These are phyloP conservation scores for Drosophila prostipennis DNA, from an alignment of 2,888 invertebrate species.

Conservation along the genomic window DNA sequence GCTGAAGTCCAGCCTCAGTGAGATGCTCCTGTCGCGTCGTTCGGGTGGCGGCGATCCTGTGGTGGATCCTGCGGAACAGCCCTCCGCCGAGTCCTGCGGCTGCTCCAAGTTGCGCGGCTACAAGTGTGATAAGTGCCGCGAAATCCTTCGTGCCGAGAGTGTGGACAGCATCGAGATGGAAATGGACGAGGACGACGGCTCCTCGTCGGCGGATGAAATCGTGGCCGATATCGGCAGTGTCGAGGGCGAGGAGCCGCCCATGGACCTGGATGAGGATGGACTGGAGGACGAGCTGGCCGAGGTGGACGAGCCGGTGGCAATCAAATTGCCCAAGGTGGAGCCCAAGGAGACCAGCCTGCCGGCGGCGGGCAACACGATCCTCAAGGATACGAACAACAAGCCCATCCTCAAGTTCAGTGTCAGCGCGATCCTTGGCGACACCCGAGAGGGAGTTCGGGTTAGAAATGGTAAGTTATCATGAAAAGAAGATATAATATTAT, in stretches of 20 bases:
- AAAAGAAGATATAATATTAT: no score
- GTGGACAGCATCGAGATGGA: conserved; percentile 76
- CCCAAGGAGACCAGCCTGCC: conserved; percentile 60
- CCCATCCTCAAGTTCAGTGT: conserved; percentile 96
- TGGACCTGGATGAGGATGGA: conserved; percentile 73
- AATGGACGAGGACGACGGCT: conserved; percentile 70
- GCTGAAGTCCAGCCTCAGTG: conserved; percentile 66
- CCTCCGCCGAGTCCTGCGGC: conserved; percentile 41
- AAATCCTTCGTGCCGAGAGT: conserved; percentile 68
- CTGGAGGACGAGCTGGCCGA: conserved; percentile 64
- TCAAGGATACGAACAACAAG: conserved; percentile 86
- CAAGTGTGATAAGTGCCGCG: conserved; percentile 76
- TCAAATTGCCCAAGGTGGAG: conserved; percentile 77
- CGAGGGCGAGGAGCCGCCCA: conserved; percentile 59
- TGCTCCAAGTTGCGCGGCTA: conserved; percentile 67
- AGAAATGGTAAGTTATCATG: conserved; percentile 84
- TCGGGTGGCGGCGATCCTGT: conserved; percentile 13
- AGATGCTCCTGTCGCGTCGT: conserved; percentile 80
- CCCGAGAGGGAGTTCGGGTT: conserved; percentile 84
- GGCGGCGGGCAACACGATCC: conserved; percentile 68
- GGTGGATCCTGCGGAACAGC: conserved; percentile 11
- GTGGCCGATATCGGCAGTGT: conserved; percentile 71
- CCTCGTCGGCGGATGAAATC: conserved; percentile 69
- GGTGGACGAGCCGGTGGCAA: conserved; percentile 56
- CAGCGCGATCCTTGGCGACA: conserved; percentile 92